Percentiles rank a stretch among this genome's conserved stretches.
phyloP scores from a whole-genome alignment of 1,140 invertebrate genomes.

The Polyergus mexicanus region DNA sequence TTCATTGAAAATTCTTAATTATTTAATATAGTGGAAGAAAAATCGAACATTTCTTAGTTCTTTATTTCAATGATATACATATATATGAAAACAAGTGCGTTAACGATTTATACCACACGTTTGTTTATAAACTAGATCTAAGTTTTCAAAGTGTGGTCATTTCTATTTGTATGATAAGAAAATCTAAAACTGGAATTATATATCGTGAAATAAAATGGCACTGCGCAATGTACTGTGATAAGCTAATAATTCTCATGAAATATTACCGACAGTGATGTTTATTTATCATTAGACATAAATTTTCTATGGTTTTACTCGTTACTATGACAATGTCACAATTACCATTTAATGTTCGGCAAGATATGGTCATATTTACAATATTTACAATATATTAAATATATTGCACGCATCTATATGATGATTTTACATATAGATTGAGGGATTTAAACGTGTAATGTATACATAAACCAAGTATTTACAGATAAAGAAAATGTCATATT shows the following conservation, averaged over 20 bases:
- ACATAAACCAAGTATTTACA: not conserved
- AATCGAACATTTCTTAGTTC: slow-evolving; percentile 9
- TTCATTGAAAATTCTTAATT: slow-evolving; percentile 25
- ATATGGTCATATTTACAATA: not conserved
- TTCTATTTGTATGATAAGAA: not conserved
- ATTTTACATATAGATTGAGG: slow-evolving; percentile 20
- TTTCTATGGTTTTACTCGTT: slow-evolving; percentile 30
- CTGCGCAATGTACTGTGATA: slow-evolving; percentile 38
- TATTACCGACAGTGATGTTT: not conserved
- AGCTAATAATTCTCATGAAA: slow-evolving; percentile 46
- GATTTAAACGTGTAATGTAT: slow-evolving; percentile 31
- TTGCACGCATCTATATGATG: slow-evolving; percentile 2
- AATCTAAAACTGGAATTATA: slow-evolving; percentile 28
- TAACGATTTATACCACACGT: slow-evolving; percentile 16
- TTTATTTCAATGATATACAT: slow-evolving; percentile 27
- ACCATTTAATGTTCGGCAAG: slow-evolving; percentile 30
- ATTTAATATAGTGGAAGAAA: slow-evolving; percentile 12
- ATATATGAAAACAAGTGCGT: not conserved
- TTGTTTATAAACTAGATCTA: slow-evolving; percentile 39
- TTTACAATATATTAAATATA: not conserved
- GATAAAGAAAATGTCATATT: not conserved
- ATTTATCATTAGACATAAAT: not conserved
- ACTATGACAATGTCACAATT: slow-evolving; percentile 45
- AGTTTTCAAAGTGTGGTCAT: slow-evolving; percentile 10
- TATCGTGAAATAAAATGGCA: slow-evolving; percentile 23